Percentiles rank a stretch among this genome's conserved stretches.
phyloP scores from a whole-genome alignment of 2,888 invertebrate genomes.

The Tiphia femorata region DNA sequence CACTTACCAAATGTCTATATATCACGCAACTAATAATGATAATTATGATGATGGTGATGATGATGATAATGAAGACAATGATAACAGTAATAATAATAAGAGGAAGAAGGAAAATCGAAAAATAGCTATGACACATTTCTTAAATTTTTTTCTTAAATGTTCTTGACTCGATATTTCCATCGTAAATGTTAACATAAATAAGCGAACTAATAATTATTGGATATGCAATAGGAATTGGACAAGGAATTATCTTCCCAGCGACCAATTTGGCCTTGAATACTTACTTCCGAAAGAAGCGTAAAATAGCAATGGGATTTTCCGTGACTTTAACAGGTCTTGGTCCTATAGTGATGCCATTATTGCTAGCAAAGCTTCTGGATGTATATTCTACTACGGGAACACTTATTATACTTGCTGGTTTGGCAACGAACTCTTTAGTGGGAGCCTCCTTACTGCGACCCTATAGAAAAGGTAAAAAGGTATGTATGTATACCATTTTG shows the following conservation, averaged over 20 bases:
- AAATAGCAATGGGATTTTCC: conserved; percentile 69
- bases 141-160: too few relatives aligned
- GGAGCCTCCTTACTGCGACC: conserved; percentile 70
- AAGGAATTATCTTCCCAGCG: conserved; percentile 68
- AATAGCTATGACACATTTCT: too few relatives aligned
- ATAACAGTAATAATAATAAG: too few relatives aligned
- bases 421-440: conserved; percentile 69
- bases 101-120: too few relatives aligned
- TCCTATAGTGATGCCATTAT: conserved; percentile 70
- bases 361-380: conserved; percentile 66
- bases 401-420: conserved; percentile 69
- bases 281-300: conserved; percentile 70
- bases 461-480: conserved; percentile 46
- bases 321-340: conserved; percentile 70
- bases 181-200: too few relatives aligned
- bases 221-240: conserved; percentile 66
- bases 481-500: too few relatives aligned
- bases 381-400: conserved; percentile 67
- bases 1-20: too few relatives aligned
- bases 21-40: too few relatives aligned
- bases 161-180: too few relatives aligned
- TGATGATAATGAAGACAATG: too few relatives aligned
- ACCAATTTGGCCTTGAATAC: conserved; percentile 70
- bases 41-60: too few relatives aligned
- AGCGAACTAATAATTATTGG: background rate